Conservation (phyloP, 2,113 vertebrate species). For the Mungos mungo region DNA sequence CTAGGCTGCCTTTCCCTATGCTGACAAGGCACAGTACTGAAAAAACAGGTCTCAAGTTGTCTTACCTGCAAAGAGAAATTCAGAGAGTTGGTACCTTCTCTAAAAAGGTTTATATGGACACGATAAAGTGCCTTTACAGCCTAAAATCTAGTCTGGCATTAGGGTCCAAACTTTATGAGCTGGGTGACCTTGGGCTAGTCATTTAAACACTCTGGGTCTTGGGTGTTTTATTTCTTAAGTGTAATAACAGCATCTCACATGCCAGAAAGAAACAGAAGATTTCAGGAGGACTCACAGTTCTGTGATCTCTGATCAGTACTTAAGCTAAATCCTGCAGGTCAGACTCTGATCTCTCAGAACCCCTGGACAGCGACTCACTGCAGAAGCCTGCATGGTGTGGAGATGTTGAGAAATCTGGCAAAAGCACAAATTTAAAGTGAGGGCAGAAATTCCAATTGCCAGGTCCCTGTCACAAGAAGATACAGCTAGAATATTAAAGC, state of each 20-base stretch:
- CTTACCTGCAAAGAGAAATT: neutral
- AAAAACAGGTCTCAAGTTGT: neutral
- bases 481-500: slow-evolving; percentile 65
- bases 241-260: neutral
- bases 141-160: slow-evolving; percentile 28
- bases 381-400: neutral
- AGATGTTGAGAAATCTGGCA: neutral
- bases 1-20: neutral
- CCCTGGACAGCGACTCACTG: neutral
- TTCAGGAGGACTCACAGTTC: slow-evolving; percentile 10
- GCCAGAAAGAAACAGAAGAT: slow-evolving; percentile 12
- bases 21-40: neutral
- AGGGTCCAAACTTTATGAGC: slow-evolving; percentile 11
- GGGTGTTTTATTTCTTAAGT: slow-evolving; percentile 11
- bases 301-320: neutral
- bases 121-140: neutral
- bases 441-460: slow-evolving; percentile 29
- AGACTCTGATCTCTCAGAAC: neutral
- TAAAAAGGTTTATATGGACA: slow-evolving; percentile 26
- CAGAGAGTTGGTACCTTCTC: neutral
- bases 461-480: slow-evolving; percentile 50
- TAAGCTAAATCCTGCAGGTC: neutral
- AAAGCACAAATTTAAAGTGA: neutral
- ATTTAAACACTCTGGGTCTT: slow-evolving; percentile 33
- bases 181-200: neutral